Percentiles rank a stretch among this genome's conserved stretches.
Conservation (phyloP, 2,888 invertebrate genomes). For the Drosophila meridiana region DNA sequence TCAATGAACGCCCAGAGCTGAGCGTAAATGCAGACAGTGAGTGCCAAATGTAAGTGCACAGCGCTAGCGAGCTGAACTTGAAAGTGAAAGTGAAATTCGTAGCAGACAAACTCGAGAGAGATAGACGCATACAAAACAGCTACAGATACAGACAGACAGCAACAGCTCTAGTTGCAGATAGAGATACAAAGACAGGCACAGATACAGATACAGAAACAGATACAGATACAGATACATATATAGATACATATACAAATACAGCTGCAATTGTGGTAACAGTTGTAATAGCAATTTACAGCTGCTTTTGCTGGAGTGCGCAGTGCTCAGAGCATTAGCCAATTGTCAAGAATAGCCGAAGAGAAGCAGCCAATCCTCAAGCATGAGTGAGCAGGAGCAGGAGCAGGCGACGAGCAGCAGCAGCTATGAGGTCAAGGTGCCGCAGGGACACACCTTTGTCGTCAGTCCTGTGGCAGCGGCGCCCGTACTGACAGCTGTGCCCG, state of each 20-base stretch:
- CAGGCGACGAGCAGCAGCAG: slow-evolving; percentile 14
- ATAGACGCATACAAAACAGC: slow-evolving; percentile 11
- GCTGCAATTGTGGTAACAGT: slow-evolving; percentile 10
- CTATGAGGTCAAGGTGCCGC: slow-evolving; percentile 67
- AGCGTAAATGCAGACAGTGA: slow-evolving; percentile 59
- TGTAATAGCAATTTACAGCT: background rate
- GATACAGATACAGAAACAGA: background rate
- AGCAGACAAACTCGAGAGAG: slow-evolving; percentile 13
- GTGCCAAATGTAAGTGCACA: slow-evolving; percentile 67
- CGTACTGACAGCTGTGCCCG: slow-evolving; percentile 72
- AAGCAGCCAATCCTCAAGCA: slow-evolving; percentile 1
- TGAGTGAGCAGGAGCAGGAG: slow-evolving; percentile 45
- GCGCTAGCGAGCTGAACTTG: slow-evolving; percentile 69
- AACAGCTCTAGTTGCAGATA: background rate
- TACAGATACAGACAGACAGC: slow-evolving; percentile 10
- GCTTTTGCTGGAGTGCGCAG: slow-evolving; percentile 72
- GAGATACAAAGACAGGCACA: slow-evolving; percentile 7
- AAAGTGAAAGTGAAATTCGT: slow-evolving; percentile 76
- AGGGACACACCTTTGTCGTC: slow-evolving; percentile 79
- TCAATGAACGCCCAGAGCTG: slow-evolving; percentile 70
- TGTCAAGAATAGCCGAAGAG: background rate
- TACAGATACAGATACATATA: slow-evolving; percentile 9
- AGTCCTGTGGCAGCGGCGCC: slow-evolving; percentile 63
- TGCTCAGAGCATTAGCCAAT: slow-evolving; percentile 70
- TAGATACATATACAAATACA: slow-evolving; percentile 7